Base-by-base conservation (phyloP, 1,140 invertebrate genomes). In the Drosophila pruinosa region DNA sequence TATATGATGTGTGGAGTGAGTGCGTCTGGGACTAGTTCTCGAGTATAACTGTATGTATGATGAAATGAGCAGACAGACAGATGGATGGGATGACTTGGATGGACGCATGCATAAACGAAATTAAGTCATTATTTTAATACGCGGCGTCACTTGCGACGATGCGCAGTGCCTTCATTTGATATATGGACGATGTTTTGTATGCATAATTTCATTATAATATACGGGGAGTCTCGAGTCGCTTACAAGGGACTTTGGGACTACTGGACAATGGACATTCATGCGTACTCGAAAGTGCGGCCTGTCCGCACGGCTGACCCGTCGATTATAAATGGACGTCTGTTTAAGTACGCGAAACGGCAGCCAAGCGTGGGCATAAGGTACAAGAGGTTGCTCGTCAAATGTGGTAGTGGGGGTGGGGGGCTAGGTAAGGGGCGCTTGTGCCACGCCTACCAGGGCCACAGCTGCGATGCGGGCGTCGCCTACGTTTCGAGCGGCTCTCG, bases 191-290 rank as follows among this genome's bases (percentile, higher is more conserved):
- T 85, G 82, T 81, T 86, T 81, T 75, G 81, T 85, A 81, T 88
- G 82, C 82, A 88, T 88, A 88, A 88, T 88, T 88, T 88, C 83
- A 88, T 88, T 88, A 88, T 89, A 88, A 89, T 88, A 89, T 82
- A 63, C 77, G 74, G 62, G 62, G 75, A 74, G 70, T 78, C 57
- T 7, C 38, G n/a, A n/a, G n/a, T n/a, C n/a, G n/a, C n/a, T n/a
- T 26, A 48, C 10, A 8, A 17, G 17, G 50, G 12, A 26, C 47
- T 15, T 3, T 19, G 7, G 24, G 54, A 26, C 59, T n/a, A 59
- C n/a, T 50, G 15, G 43, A 41, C 38, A 19, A 2, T 6, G 38
- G 38, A 39, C 38, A 17, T 39, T 15, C 6, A 14, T 38, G 36
- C 24, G 47, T 31, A 5, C 19, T 47, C 67, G 52, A 57, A 78